Evolutionary conservation across 2,797 vertebrate species (phyloP).

Genomic region (Sorex maritimensis): DNA sequence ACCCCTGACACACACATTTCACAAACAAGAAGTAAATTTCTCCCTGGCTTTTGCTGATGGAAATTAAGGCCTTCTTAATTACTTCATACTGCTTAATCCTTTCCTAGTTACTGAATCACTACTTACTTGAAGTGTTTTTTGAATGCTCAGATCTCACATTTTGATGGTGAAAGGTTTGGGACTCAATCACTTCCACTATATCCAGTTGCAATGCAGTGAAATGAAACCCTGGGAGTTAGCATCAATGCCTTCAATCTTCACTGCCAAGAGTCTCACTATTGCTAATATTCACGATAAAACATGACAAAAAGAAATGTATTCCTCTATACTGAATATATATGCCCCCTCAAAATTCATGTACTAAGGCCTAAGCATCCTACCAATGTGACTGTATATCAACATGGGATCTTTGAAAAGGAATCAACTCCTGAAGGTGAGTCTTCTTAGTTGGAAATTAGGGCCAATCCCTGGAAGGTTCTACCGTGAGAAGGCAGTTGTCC

Average conservation of each 20-base stretch:
- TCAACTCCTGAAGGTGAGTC: background rate
- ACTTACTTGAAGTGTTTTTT: too few species aligned
- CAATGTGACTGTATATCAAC: background rate
- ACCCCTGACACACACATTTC: background rate
- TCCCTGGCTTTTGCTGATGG: background rate
- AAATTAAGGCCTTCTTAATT: background rate
- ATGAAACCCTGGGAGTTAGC: background rate
- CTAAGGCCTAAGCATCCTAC: background rate
- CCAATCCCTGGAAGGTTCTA: background rate
- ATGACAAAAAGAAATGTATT: background rate
- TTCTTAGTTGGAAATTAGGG: background rate
- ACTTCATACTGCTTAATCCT: background rate
- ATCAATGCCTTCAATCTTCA: too few species aligned
- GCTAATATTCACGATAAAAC: background rate
- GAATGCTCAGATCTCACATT: background rate
- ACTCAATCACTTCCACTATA: background rate
- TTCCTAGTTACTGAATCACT: conserved; percentile 23
- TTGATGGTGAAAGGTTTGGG: background rate
- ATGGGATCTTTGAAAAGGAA: background rate
- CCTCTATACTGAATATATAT: background rate
- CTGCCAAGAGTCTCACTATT: background rate
- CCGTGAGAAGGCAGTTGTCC: background rate
- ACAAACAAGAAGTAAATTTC: background rate
- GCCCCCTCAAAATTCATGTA: background rate
- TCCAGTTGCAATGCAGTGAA: background rate